A percentile compares a stretch with the other conserved stretches of the same genome.
These are phyloP conservation scores for Eciton burchellii DNA, from an alignment of 1,140 invertebrate genomes.

Conservation along the genomic window DNA sequence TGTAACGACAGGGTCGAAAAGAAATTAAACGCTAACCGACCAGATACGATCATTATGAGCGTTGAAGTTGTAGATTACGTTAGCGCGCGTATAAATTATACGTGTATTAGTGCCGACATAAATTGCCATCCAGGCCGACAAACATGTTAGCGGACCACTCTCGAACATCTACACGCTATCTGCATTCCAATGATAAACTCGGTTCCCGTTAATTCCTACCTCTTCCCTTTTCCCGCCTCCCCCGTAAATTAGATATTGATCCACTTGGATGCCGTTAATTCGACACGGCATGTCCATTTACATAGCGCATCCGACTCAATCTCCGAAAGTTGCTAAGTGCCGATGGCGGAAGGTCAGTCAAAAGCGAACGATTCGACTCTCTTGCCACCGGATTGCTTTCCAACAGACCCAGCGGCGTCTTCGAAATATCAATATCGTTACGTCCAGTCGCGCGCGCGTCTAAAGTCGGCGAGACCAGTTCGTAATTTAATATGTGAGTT, in stretches of 20 bases:
- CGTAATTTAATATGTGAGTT: constrained; percentile 12
- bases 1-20: neutral
- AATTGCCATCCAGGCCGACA: constrained; percentile 6
- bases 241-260: constrained; percentile 56
- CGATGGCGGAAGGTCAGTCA: constrained; percentile 25
- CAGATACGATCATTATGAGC: neutral
- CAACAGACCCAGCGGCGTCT: constrained; percentile 32
- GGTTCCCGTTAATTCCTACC: constrained; percentile 20
- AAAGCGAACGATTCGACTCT: constrained; percentile 43
- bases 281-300: constrained; percentile 51
- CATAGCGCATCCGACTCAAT: constrained; percentile 30
- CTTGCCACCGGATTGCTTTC: constrained; percentile 33
- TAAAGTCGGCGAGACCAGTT: neutral
- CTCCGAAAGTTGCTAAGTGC: constrained; percentile 47
- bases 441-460: neutral
- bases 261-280: constrained; percentile 46
- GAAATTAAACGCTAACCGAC: neutral
- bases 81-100: neutral
- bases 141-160: neutral
- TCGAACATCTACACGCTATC: neutral
- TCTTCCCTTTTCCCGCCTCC: neutral
- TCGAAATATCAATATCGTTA: constrained; percentile 46
- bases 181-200: constrained; percentile 38
- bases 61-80: neutral
- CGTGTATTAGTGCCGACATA: neutral